Percentiles rank a stretch among this genome's conserved stretches.
Conservation (phyloP, 2,888 invertebrate genomes). For the Tenthredo amoena region DNA sequence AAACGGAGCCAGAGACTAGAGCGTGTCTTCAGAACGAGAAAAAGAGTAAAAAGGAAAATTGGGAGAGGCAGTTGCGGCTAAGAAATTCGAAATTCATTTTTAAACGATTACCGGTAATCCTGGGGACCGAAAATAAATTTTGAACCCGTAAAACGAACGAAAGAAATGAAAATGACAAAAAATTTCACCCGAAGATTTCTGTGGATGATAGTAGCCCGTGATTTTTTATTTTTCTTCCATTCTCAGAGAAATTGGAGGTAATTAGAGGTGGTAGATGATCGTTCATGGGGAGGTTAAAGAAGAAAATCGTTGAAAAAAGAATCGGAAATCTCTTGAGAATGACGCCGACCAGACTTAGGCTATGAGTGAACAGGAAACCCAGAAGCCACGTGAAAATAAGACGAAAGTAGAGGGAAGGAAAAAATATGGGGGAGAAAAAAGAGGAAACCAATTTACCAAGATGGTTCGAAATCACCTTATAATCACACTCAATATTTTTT, state of each 20-base stretch:
- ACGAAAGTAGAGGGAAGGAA: background rate
- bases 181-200: background rate
- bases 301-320: background rate
- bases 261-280: background rate
- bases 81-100: conserved; percentile 45
- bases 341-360: background rate
- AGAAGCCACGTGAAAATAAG: conserved; percentile 34
- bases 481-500: conserved; percentile 56
- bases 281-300: background rate
- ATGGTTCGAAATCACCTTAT: conserved; percentile 59
- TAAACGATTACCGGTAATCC: conserved; percentile 13
- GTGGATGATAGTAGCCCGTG: background rate
- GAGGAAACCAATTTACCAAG: conserved; percentile 56
- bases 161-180: background rate
- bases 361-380: conserved; percentile 31
- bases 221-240: background rate
- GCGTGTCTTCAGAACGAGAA: background rate
- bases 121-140: background rate
- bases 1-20: background rate
- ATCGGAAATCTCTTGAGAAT: background rate
- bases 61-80: background rate
- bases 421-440: background rate
- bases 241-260: background rate
- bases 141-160: background rate
- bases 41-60: background rate